Conservation (phyloP, 2,113 vertebrate genomes). For the Lontra canadensis region DNA sequence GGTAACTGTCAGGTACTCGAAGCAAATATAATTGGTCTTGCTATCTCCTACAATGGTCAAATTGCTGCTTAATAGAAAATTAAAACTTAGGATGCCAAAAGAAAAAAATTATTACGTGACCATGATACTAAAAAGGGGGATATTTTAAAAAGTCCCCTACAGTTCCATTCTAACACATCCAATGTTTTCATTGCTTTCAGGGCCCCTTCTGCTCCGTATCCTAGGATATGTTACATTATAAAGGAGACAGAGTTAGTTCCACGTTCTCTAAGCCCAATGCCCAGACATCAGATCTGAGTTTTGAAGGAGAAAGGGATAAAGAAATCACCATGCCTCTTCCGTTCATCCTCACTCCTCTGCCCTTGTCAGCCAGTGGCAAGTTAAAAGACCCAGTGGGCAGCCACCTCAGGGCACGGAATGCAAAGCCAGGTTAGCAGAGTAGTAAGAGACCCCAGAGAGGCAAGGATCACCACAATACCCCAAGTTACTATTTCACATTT, state of each 20-base stretch:
- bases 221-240: background rate
- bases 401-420: background rate
- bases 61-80: conserved; percentile 19
- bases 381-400: background rate
- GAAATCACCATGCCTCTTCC: background rate
- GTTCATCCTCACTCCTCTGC: background rate
- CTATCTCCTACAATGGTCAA: background rate
- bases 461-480: background rate
- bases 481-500: background rate
- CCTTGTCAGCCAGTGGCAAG: background rate
- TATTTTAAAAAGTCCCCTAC: background rate
- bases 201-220: background rate
- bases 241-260: background rate
- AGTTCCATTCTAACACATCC: background rate
- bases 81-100: conserved; percentile 35
- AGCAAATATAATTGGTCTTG: background rate
- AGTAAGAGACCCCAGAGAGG: background rate
- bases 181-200: background rate
- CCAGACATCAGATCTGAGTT: background rate
- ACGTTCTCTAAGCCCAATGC: background rate
- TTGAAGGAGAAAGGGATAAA: background rate
- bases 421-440: background rate
- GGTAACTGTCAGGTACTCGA: background rate
- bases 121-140: background rate
- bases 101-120: background rate